These are phyloP conservation scores for Caenorhabditis sulstoni DNA, from an alignment of 2,888 invertebrate species.

Conservation along the genomic window DNA sequence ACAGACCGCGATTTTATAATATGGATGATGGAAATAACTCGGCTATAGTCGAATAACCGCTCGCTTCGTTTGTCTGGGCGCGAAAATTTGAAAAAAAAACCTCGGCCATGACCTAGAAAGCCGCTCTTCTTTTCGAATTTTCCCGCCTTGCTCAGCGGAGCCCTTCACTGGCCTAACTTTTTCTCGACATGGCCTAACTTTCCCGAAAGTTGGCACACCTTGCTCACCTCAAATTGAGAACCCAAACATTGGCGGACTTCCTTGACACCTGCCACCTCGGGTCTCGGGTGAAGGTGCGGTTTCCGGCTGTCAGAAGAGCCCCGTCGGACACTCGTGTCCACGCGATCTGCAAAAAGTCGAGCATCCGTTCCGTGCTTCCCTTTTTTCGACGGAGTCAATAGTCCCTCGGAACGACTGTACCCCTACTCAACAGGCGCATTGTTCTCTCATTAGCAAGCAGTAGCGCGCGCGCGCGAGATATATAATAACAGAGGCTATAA, in stretches of 20 bases:
- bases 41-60: too few species aligned
- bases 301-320: constrained; percentile 78
- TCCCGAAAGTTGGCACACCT: not conserved
- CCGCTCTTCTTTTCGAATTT: not conserved
- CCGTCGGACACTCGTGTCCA: constrained; percentile 77
- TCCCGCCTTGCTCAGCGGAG: too few species aligned
- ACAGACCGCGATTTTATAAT: too few species aligned
- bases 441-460: not conserved
- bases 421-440: not conserved
- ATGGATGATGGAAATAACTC: too few species aligned
- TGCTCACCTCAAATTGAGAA: constrained; percentile 76
- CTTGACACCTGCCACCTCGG: constrained; percentile 76
- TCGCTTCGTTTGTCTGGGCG: too few species aligned
- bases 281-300: constrained; percentile 75
- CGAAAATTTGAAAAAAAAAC: too few species aligned
- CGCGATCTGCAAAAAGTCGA: constrained; percentile 63
- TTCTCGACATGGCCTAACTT: too few species aligned
- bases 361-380: too few species aligned
- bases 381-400: not conserved
- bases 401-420: not conserved
- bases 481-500: not conserved
- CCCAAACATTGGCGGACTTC: constrained; percentile 73
- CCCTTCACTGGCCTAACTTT: too few species aligned
- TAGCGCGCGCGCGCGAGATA: not conserved
- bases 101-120: too few species aligned